Percentiles rank a stretch among this genome's conserved stretches.
Evolutionary conservation across 2,797 vertebrate species (phyloP).

Genomic region (Cyprinodon diabolis): DNA sequence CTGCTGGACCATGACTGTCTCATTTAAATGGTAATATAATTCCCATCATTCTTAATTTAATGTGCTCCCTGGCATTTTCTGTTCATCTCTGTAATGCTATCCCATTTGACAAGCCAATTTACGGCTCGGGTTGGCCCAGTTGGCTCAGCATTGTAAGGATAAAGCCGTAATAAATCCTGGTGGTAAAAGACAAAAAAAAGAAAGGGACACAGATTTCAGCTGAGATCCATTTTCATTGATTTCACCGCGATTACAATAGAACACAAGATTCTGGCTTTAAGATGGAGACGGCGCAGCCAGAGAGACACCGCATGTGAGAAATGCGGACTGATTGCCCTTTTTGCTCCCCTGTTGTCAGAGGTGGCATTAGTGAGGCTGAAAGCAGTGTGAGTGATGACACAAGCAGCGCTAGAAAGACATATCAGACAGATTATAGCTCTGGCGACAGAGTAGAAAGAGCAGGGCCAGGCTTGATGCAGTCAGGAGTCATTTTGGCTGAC

Average conservation of each 20-base stretch:
- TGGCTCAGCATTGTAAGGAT: slow-evolving; percentile 64
- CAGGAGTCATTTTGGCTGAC: slow-evolving; percentile 61
- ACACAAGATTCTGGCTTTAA: slow-evolving; percentile 16
- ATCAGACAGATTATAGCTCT: slow-evolving; percentile 63
- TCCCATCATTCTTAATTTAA: slow-evolving; percentile 75
- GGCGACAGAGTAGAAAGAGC: slow-evolving; percentile 35
- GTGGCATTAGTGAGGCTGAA: slow-evolving; percentile 51
- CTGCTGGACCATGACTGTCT: slow-evolving; percentile 68
- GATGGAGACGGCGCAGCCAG: slow-evolving; percentile 19
- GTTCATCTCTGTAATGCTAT: slow-evolving; percentile 64
- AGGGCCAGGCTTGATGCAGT: slow-evolving; percentile 44
- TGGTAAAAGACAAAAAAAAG: slow-evolving; percentile 59
- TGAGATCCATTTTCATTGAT: slow-evolving; percentile 61
- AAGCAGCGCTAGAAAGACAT: slow-evolving; percentile 39
- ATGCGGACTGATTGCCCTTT: slow-evolving; percentile 48
- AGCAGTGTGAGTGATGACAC: slow-evolving; percentile 60
- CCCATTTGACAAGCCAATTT: slow-evolving; percentile 75
- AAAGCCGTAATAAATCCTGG: slow-evolving; percentile 67
- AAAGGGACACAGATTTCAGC: slow-evolving; percentile 35
- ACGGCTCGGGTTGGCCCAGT: slow-evolving; percentile 64
- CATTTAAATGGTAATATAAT: slow-evolving; percentile 80
- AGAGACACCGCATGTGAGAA: slow-evolving; percentile 55
- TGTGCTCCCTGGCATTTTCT: slow-evolving; percentile 63
- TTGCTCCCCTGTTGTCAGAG: slow-evolving; percentile 49
- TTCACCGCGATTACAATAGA: slow-evolving; percentile 25